Conservation (phyloP, 2,797 vertebrate species). For the Notamacropus eugenii region DNA sequence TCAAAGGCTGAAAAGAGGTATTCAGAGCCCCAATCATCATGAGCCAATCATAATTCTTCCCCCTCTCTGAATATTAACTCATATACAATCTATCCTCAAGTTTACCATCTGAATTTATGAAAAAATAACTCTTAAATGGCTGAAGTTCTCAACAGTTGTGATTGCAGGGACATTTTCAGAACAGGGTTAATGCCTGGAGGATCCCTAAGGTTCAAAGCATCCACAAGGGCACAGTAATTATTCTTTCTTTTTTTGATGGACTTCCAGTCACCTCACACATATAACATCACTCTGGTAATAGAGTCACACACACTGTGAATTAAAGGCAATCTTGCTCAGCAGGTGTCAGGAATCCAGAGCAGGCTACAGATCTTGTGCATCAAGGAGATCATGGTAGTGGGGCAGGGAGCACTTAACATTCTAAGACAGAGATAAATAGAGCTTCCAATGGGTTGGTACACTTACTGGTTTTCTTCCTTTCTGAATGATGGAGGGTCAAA, state of each 20-base stretch:
- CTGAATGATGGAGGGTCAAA: neutral
- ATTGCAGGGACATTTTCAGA: neutral
- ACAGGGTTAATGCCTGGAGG: neutral
- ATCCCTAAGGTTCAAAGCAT: neutral
- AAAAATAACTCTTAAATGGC: neutral
- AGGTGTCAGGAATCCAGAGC: neutral
- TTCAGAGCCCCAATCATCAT: neutral
- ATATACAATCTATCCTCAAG: neutral
- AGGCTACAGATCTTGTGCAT: neutral
- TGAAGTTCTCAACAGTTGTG: neutral
- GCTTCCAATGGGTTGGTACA: neutral
- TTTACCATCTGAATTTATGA: neutral
- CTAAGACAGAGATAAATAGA: neutral
- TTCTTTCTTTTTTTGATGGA: neutral
- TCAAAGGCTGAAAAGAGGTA: neutral
- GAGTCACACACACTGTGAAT: neutral
- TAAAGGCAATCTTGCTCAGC: neutral
- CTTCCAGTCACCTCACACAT: neutral
- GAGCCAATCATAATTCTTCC: neutral
- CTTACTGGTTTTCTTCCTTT: constrained; percentile 21
- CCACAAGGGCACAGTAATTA: neutral
- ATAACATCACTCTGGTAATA: neutral
- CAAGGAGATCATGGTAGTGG: no score
- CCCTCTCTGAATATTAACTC: neutral
- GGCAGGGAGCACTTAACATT: no score